phyloP scores from a whole-genome alignment of 2,113 vertebrate genomes.

The Leptocoma aspasia region DNA sequence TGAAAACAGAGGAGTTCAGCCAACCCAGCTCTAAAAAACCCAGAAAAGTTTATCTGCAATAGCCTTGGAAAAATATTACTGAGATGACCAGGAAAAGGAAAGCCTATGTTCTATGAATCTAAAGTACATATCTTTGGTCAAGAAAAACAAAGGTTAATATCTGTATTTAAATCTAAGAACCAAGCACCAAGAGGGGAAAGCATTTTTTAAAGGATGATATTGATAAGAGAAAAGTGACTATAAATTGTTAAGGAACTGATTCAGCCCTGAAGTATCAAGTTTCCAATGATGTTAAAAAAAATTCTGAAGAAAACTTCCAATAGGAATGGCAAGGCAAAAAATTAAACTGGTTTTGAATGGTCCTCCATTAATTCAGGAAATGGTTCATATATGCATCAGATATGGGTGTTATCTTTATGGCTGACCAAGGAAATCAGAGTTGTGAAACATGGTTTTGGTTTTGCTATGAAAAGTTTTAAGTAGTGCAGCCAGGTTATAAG shows the following conservation, averaged over 20 bases:
- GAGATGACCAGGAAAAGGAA: not conserved
- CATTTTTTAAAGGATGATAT: not conserved
- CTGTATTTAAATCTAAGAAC: not conserved
- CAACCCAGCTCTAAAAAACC: fast-evolving
- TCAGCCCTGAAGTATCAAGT: not conserved
- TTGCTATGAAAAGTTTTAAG: not conserved
- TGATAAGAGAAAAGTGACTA: not conserved
- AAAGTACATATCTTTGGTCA: not conserved
- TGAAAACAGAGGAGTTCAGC: not conserved
- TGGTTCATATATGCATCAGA: not conserved
- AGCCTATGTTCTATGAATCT: not conserved
- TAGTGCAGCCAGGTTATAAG: not conserved
- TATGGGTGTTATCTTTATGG: not conserved
- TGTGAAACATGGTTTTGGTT: not conserved
- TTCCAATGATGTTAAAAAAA: not conserved
- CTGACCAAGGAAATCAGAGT: not conserved
- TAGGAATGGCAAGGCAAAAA: not conserved
- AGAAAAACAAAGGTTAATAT: not conserved
- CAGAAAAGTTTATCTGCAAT: not conserved
- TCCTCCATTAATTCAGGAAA: not conserved
- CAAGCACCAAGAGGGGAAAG: not conserved
- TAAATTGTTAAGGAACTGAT: not conserved
- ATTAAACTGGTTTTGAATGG: not conserved
- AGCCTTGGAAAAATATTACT: not conserved
- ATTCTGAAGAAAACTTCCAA: not conserved